These are phyloP conservation scores for Bothrops alternatus DNA, from an alignment of 2,797 vertebrate genomes.

Conservation along the genomic window DNA sequence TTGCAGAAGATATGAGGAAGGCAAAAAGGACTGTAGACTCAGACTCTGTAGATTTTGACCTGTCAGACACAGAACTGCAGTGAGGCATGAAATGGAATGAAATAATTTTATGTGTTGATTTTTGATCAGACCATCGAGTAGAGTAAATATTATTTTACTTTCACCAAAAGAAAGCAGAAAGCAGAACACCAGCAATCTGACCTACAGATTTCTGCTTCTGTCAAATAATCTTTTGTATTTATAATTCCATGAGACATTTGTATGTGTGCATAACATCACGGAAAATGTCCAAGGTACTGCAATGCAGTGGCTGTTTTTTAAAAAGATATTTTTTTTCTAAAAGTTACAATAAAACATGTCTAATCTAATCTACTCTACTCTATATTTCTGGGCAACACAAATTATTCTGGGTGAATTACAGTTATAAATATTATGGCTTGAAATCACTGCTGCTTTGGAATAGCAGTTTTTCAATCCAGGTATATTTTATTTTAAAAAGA, in stretches of 20 bases:
- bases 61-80: neutral
- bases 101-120: neutral
- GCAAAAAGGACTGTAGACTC: neutral
- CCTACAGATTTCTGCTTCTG: neutral
- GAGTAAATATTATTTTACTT: neutral
- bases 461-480: neutral
- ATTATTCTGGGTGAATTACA: neutral
- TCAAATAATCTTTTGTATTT: neutral
- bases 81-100: neutral
- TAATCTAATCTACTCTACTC: neutral
- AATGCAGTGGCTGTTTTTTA: conserved; percentile 62
- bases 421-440: neutral
- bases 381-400: neutral
- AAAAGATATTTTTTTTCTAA: conserved; percentile 47
- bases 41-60: neutral
- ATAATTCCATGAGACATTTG: neutral
- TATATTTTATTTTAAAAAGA: neutral
- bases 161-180: neutral
- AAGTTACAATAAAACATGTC: conserved; percentile 37
- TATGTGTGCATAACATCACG: neutral
- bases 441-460: neutral
- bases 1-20: neutral
- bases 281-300: conserved; percentile 50
- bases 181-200: neutral
- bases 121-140: neutral